A percentile compares a stretch with the other conserved stretches of the same genome.
These are phyloP conservation scores for Cacajao melanocephalus DNA, from an alignment of 2,797 vertebrate species.

Conservation along the genomic window DNA sequence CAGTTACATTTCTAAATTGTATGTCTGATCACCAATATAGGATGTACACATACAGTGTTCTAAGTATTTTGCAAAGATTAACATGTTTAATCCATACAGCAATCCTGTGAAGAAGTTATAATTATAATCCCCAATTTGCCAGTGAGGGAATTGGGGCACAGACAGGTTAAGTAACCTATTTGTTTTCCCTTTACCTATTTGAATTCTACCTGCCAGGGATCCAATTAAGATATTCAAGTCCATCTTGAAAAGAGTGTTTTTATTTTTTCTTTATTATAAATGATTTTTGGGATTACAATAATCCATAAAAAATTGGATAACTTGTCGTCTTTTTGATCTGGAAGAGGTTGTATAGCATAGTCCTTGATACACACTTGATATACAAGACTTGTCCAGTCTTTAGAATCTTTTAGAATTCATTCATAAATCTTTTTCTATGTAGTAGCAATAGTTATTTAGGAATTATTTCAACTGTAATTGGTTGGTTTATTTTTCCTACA, in stretches of 20 bases:
- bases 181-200: not conserved
- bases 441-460: not conserved
- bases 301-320: not conserved
- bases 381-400: not conserved
- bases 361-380: not conserved
- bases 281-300: not conserved
- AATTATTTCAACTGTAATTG: not conserved
- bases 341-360: not conserved
- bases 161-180: not conserved
- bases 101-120: not conserved
- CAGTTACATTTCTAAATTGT: not conserved
- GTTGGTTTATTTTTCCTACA: constrained; percentile 8
- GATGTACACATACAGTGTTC: not conserved
- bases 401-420: constrained; percentile 3
- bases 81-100: not conserved
- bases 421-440: not conserved
- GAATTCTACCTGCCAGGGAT: not conserved
- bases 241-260: not conserved
- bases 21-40: not conserved
- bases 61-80: not conserved
- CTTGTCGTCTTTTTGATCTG: not conserved
- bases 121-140: not conserved
- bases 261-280: constrained; percentile 7
- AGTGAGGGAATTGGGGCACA: not conserved
- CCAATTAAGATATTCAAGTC: not conserved